Evolutionary conservation across 2,888 invertebrate genomes (phyloP), one percentile per base, ranked within the genome.

Genomic region (Meganola albula): DNA sequence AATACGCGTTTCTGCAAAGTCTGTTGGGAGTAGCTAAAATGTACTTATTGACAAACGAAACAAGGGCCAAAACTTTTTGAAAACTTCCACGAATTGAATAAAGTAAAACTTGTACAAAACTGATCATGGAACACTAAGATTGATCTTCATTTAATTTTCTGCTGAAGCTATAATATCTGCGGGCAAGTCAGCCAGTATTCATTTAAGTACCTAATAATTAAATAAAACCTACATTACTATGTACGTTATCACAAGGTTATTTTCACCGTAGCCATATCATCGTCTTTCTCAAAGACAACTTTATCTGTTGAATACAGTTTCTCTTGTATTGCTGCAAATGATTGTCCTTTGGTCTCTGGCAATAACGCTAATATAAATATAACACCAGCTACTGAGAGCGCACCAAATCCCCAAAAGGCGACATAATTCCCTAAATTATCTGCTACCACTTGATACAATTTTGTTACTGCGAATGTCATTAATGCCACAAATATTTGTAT

Each of bases 291-390:
- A 43, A 73, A 82, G 7, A 69, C 53, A 4, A 80, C 79, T 56
- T 65, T 75, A 28, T 77, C 67, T 24, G 64, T 68, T 11, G 63
- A 64, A 48, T 86, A 77, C 26, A 87, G 53, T 53, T 69, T 80
- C 36, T 83, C 79, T 50, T 88, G 88, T 49, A 90, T 89, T 37
- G 88, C 87, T 10, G 88, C 88, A 34, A 89, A 84, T 1, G 88
- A 88, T 48, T 89, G 89, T 1, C 89, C 89, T 48, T 89, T 89
- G 1, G 89, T 90, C 63, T 90, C 90, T 2, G 89, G 90, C 2
- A 89, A 75, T 41, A 87, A 60, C 24, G 79, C 39, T 40, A 80
- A 55, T 51, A 88, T 87, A 53, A 88, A 87, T 41, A 88, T 50
- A 9, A 88, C 87, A 12, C 89, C 88, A 2, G 77, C 68, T 1